phyloP scores from a whole-genome alignment of 2,888 invertebrate genomes.

The Deilephila elpenor region DNA sequence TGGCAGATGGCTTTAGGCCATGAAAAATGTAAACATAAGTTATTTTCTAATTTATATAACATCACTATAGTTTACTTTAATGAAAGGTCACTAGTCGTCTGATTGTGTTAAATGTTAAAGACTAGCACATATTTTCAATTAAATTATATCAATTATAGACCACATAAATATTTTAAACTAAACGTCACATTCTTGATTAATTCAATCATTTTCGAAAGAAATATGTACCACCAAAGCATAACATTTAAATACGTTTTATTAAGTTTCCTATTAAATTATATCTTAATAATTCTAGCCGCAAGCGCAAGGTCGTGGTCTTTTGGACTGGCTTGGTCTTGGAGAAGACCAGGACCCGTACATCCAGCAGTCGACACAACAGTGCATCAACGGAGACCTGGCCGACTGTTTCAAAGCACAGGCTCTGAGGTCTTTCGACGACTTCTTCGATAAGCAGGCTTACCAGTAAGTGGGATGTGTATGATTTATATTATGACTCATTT shows the following conservation, averaged over 20 bases:
- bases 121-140: too few relatives aligned
- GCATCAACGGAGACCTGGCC: slow-evolving; percentile 91
- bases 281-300: slow-evolving; percentile 66
- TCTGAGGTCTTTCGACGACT: slow-evolving; percentile 89
- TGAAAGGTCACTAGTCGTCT: too few relatives aligned
- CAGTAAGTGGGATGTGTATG: slow-evolving; percentile 61
- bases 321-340: slow-evolving; percentile 93
- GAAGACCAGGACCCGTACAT: slow-evolving; percentile 92
- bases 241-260: not conserved
- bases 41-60: too few relatives aligned
- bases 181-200: too few relatives aligned
- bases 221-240: too few relatives aligned
- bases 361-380: slow-evolving; percentile 89
- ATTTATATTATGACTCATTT: not conserved
- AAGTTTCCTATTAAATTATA: not conserved
- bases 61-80: too few relatives aligned
- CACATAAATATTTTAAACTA: too few relatives aligned
- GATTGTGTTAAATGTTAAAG: too few relatives aligned
- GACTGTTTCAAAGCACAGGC: slow-evolving; percentile 94
- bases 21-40: too few relatives aligned
- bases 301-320: slow-evolving; percentile 87
- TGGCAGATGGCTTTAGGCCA: too few relatives aligned
- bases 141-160: too few relatives aligned
- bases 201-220: too few relatives aligned
- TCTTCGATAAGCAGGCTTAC: slow-evolving; percentile 88